Base-by-base conservation (phyloP, 2,797 vertebrate genomes). In the Sebastiscus tertius region DNA sequence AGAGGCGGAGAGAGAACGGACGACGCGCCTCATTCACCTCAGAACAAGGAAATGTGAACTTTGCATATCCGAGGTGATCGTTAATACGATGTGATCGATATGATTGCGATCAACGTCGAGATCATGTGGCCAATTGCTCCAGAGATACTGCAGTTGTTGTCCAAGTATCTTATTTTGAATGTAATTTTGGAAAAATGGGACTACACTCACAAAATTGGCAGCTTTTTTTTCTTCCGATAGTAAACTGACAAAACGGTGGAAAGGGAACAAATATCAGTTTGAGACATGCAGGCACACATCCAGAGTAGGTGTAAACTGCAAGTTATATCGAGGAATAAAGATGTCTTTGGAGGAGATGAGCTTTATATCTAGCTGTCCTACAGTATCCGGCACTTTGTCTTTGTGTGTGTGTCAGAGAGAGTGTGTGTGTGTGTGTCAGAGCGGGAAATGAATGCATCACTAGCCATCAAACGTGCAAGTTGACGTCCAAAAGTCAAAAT, bases 161-260 rank as follows among this genome's bases (percentile, higher is more conserved):
- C 81, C 87, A 79, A 85, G 82, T 81, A 56, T 62, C 73, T 63
- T 34, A 59, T 71, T 80, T 66, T 93, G 94, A 95, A 95, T 94
- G 93, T 94, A 92, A 81, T 62, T 84, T 83, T 62, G 10, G 83
- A 56, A 73, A 75, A 83, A 83, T 78, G 46, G 46, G 87, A 89
- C 84, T 77, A 58, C 26, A 49, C 68, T 83, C 71, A 58, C 33
- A 77, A 76, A 77, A 75, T 82, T 80, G 93, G 92, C 94, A 94
- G 92, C 92, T 92, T 86, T 83, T 77, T 77, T 69, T 42, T 71
- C 71, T 80, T 74, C 33, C 75, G 49, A 70, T 72, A n/a, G 26
- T n/a, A 20, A 87, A 89, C 74, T 72, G 75, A 81, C 39, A 27
- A 77, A 85, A 72, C 52, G 70, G 31, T 56, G 49, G 46, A 84